Percentiles rank a stretch among this genome's conserved stretches.
These are phyloP conservation scores for Drosophila multiciliata DNA, from an alignment of 2,888 invertebrate species.

Conservation along the genomic window DNA sequence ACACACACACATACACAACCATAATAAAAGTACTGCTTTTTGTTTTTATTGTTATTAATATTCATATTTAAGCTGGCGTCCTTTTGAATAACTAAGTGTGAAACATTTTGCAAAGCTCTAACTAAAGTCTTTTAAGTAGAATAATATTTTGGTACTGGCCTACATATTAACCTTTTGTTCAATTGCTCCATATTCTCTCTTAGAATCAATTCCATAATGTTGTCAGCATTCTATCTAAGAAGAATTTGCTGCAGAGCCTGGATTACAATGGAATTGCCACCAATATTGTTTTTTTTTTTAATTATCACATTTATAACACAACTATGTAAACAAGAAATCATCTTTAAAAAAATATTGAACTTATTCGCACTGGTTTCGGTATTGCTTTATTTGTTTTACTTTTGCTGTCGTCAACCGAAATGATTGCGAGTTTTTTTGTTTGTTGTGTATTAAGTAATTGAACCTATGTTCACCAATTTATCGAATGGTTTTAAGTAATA, in stretches of 20 bases:
- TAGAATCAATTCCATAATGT: neutral
- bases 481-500: constrained; percentile 24
- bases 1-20: constrained; percentile 9
- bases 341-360: neutral
- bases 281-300: constrained; percentile 24
- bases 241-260: neutral
- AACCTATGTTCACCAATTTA: constrained; percentile 11
- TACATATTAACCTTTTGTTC: constrained; percentile 11
- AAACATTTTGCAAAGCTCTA: neutral
- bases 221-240: neutral
- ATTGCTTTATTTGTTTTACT: constrained; percentile 17
- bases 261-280: neutral
- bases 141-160: constrained; percentile 10
- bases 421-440: constrained; percentile 9
- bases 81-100: constrained; percentile 5
- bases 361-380: constrained; percentile 52
- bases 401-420: constrained; percentile 7
- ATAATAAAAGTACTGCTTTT: constrained; percentile 38
- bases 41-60: constrained; percentile 49
- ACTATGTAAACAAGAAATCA: neutral
- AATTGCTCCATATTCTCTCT: neutral
- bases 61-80: constrained; percentile 23
- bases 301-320: neutral
- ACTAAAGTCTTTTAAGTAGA: neutral
- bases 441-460: neutral